These are phyloP conservation scores for Onchidella celtica DNA, from an alignment of 2,888 invertebrate genomes.

Conservation along the genomic window DNA sequence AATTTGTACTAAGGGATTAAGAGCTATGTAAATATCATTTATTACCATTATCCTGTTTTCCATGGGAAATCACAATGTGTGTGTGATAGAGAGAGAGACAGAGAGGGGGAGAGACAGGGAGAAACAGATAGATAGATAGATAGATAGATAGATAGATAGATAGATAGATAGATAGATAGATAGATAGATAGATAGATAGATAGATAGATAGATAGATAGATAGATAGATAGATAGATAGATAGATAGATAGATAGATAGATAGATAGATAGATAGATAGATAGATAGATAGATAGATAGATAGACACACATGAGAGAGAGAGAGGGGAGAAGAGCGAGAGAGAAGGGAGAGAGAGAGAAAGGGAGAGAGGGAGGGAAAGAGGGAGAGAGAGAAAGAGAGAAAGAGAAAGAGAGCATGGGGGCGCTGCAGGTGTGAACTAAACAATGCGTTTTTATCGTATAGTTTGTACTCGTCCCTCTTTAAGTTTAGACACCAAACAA, in stretches of 20 bases:
- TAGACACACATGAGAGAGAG: background rate
- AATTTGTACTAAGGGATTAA: too few relatives aligned
- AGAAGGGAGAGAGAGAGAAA: constrained; percentile 13
- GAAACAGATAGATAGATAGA: background rate
- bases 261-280: background rate
- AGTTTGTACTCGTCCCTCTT: too few relatives aligned
- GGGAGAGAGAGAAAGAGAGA: constrained; percentile 25
- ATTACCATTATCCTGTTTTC: too few relatives aligned
- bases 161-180: background rate
- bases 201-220: background rate
- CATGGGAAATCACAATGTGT: too few relatives aligned
- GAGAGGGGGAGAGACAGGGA: background rate
- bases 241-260: background rate
- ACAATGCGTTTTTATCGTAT: too few relatives aligned
- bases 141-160: background rate
- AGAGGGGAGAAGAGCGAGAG: background rate
- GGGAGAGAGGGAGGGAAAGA: constrained; percentile 2
- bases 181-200: background rate
- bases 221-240: background rate
- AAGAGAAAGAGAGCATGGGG: constrained; percentile 21
- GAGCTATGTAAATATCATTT: too few relatives aligned
- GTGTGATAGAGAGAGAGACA: background rate
- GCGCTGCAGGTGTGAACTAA: too few relatives aligned
- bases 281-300: background rate
- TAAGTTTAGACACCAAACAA: too few relatives aligned